Base-by-base conservation (phyloP, 2,113 vertebrate genomes). In the Podocnemis expansa region DNA sequence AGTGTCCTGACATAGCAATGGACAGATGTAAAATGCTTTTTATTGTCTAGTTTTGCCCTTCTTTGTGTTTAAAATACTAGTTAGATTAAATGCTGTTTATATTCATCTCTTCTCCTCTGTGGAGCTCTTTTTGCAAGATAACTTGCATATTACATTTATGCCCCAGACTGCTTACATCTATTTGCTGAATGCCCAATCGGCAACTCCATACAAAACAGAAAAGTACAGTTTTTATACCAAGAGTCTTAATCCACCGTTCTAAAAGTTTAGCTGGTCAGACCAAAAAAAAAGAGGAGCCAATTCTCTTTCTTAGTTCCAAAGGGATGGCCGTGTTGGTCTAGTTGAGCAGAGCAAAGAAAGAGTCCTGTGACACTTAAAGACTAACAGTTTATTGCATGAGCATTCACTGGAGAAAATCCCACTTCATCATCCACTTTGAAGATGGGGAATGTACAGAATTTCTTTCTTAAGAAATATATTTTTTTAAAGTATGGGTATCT, bases 1-100 rank as follows among this genome's bases (percentile, higher is more conserved):
- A 2, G 5, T 82, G 29, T 22, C 49, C 29, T 0, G 0, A 10
- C 2, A 16, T 5, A 54, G 51, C 21, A 10, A 8, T 5, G 45
- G 56, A 47, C 86, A 41, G n/a, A 49, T 55, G 4, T 0, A 4
- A 75, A 87, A 56, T 54, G 8, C 1, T 24, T 27, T 55, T 54
- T 31, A 1, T 80, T 82, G 70, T 41, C 47, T 90, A 55, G 73
- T 84, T 63, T 41, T 78, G 31, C 25, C 82, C 73, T 34, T 91
- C 10, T 0, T 60, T 67, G 58, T 24, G 51, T 31, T 47, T 76
- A 56, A 92, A 95, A 84, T n/a, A 22, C 43, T 73, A 41, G 63
- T 38, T 89, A 1, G 10, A 85, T 85, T 82, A 52, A 91, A 82
- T 47, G 31, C 8, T 10, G 21, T 82, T 75, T 67, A 56, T 34